phyloP scores from a whole-genome alignment of 2,888 invertebrate species.

The Parthenolecanium corni region DNA sequence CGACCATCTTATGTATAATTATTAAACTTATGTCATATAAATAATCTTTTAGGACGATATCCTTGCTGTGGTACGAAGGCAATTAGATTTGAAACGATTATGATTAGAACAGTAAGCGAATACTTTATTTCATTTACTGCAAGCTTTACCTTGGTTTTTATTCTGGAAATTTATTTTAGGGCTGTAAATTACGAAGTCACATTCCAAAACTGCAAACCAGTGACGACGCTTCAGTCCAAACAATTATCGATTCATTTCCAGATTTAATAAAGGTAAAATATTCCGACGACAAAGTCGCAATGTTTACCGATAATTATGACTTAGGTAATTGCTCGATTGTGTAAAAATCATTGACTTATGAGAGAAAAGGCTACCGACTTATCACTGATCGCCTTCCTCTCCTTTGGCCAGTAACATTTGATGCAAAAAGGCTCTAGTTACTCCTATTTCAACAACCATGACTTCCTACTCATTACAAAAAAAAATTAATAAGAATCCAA shows the following conservation, averaged over 20 bases:
- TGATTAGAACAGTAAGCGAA: constrained; percentile 46
- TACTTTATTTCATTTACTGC: background rate
- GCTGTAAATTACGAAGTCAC: constrained; percentile 31
- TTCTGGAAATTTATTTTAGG: constrained; percentile 26
- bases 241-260: constrained; percentile 20
- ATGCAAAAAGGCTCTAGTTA: no score
- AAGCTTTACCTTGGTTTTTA: background rate
- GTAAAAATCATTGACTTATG: no score
- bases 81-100: constrained; percentile 63
- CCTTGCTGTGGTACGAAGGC: constrained; percentile 82
- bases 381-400: background rate
- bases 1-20: no score
- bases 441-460: no score
- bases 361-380: no score
- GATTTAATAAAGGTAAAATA: constrained; percentile 19
- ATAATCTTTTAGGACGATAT: constrained; percentile 42
- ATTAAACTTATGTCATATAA: no score
- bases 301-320: constrained; percentile 3
- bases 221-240: constrained; percentile 19
- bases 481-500: no score
- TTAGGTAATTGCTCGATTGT: background rate
- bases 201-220: constrained; percentile 25
- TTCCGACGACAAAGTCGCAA: constrained; percentile 8
- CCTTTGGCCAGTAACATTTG: background rate
- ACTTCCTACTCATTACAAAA: no score